These are phyloP conservation scores for Acrobasis consociella DNA, from an alignment of 2,888 invertebrate species.

Conservation along the genomic window DNA sequence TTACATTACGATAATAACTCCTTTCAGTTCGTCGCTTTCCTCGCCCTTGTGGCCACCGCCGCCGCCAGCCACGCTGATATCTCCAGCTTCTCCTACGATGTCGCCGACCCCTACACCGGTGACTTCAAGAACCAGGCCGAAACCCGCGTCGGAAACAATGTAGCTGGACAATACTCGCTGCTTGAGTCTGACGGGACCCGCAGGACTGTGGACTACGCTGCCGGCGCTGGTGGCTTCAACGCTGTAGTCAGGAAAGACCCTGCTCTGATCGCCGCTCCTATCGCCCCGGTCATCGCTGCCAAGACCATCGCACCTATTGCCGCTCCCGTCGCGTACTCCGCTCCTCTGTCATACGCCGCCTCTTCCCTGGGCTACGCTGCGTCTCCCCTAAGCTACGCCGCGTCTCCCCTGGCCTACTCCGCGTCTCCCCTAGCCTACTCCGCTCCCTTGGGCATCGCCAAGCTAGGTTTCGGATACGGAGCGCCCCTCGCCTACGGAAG, in stretches of 20 bases:
- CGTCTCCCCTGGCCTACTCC: constrained; percentile 10
- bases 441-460: constrained; percentile 32
- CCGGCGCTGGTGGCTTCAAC: constrained; percentile 76
- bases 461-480: constrained; percentile 33
- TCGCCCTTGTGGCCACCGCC: constrained; percentile 52
- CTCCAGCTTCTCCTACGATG: constrained; percentile 75
- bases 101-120: constrained; percentile 76
- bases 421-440: constrained; percentile 27
- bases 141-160: constrained; percentile 48
- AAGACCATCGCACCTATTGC: constrained; percentile 25
- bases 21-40: constrained; percentile 58
- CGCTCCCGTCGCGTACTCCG: constrained; percentile 19
- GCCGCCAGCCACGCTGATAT: constrained; percentile 44
- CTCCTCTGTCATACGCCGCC: constrained; percentile 16
- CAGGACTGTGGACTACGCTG: constrained; percentile 58
- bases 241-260: constrained; percentile 78
- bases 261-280: constrained; percentile 47
- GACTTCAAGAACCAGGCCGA: constrained; percentile 76
- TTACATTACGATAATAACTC: not conserved
- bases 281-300: constrained; percentile 34
- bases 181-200: constrained; percentile 59
- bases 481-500: constrained; percentile 29
- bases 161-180: constrained; percentile 60
- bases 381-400: not conserved
- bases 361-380: constrained; percentile 2